Evolutionary conservation across 2,113 vertebrate genomes (phyloP).

Genomic region (Trogon melanurus): DNA sequence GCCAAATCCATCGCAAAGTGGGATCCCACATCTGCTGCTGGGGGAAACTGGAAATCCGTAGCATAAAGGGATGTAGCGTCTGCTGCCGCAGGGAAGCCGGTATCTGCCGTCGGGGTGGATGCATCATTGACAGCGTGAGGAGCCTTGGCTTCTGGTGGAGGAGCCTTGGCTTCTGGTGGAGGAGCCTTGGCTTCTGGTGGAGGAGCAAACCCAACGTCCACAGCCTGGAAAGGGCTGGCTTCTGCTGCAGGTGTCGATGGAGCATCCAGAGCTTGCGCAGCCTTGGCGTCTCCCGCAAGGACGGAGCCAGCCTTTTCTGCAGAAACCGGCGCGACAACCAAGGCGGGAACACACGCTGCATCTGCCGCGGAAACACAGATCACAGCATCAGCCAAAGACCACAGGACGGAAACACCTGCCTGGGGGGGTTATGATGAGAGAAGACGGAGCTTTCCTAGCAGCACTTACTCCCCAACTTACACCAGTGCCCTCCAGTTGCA

Average conservation of each 20-base stretch:
- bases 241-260: background rate
- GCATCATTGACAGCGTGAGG: background rate
- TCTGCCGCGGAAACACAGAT: background rate
- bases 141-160: too few species aligned
- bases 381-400: background rate
- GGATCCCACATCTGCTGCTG: accelerated
- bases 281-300: background rate
- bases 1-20: background rate
- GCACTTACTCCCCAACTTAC: accelerated
- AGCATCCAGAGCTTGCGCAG: background rate
- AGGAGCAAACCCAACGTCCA: background rate
- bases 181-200: background rate
- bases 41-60: background rate
- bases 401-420: accelerated
- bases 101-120: accelerated
- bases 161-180: too few species aligned
- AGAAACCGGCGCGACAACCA: background rate
- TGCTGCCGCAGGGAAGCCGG: background rate
- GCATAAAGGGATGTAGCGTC: accelerated
- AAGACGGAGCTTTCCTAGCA: accelerated
- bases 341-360: background rate
- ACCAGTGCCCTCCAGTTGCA: accelerated
- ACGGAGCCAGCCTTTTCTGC: background rate
- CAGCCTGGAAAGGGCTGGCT: background rate
- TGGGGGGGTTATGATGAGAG: accelerated